phyloP scores from a whole-genome alignment of 2,797 vertebrate genomes.

The Mormyrops boulengeri region DNA sequence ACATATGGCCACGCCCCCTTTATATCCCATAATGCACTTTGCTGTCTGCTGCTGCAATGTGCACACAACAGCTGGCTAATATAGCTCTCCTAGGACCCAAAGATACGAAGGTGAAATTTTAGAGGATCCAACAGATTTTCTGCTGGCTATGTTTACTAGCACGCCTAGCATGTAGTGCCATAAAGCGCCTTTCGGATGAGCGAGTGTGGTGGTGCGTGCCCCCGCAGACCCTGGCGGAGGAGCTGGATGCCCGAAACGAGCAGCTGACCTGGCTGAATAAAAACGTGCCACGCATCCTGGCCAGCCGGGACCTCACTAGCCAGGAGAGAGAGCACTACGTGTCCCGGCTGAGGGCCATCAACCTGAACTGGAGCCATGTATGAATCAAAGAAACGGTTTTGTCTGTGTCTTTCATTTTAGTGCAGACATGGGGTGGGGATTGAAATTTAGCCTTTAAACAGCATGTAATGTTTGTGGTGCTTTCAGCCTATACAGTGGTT shows the following conservation, averaged over 20 bases:
- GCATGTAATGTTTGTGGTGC: not conserved
- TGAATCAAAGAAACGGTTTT: not conserved
- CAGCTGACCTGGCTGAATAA: conserved; percentile 81
- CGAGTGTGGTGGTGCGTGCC: not conserved
- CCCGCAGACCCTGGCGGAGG: conserved; percentile 64
- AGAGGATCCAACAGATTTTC: not conserved
- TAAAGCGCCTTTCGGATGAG: not conserved
- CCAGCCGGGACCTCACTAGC: conserved; percentile 62
- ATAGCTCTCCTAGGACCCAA: not conserved
- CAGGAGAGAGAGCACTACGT: conserved; percentile 72
- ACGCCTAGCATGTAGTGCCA: not conserved
- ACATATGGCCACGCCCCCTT: not conserved
- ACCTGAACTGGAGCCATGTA: conserved; percentile 82
- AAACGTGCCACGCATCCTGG: conserved; percentile 69
- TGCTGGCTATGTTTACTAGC: not conserved
- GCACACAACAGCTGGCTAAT: not conserved
- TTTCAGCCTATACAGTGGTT: not conserved
- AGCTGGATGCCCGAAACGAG: conserved; percentile 74
- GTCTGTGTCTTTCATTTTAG: not conserved
- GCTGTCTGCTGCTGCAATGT: not conserved
- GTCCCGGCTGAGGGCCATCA: conserved; percentile 67
- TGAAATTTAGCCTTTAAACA: not conserved
- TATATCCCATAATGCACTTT: not conserved
- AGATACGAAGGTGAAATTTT: not conserved
- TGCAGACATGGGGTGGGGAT: not conserved